Evolutionary conservation across 2,797 vertebrate genomes (phyloP).

Genomic region (Xerus rutilus): DNA sequence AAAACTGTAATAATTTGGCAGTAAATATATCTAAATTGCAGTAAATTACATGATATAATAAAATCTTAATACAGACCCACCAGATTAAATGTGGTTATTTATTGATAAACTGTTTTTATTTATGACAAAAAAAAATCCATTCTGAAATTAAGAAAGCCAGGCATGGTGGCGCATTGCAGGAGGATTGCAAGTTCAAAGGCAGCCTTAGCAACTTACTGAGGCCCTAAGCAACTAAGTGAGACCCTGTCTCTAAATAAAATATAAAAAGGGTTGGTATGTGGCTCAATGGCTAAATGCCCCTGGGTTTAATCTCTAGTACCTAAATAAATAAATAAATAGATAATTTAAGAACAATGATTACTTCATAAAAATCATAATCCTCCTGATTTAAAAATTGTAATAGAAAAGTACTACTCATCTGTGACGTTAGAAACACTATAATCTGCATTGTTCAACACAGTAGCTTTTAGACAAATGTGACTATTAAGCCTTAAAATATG

Average conservation of each 20-base stretch:
- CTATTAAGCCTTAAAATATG: neutral
- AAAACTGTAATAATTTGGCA: conserved; percentile 6
- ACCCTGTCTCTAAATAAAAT: no score
- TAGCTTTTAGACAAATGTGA: neutral
- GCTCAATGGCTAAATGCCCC: no score
- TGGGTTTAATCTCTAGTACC: no score
- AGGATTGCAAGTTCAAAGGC: no score
- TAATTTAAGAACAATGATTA: conserved; percentile 49
- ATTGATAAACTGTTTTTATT: no score
- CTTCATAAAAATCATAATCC: conserved; percentile 25
- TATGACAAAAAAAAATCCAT: no score
- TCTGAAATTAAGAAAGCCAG: no score
- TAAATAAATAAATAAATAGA: neutral
- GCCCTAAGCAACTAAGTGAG: no score
- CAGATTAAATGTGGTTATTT: neutral
- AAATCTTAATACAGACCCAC: neutral
- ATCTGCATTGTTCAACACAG: neutral
- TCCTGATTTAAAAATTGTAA: neutral
- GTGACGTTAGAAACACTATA: neutral
- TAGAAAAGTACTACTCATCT: neutral
- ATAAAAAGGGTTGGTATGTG: no score
- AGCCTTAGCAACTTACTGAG: no score
- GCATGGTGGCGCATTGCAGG: no score
- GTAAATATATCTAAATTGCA: neutral
- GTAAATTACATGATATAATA: conserved; percentile 9